phyloP scores from a whole-genome alignment of 2,888 invertebrate species.

The Phlogophora meticulosa region DNA sequence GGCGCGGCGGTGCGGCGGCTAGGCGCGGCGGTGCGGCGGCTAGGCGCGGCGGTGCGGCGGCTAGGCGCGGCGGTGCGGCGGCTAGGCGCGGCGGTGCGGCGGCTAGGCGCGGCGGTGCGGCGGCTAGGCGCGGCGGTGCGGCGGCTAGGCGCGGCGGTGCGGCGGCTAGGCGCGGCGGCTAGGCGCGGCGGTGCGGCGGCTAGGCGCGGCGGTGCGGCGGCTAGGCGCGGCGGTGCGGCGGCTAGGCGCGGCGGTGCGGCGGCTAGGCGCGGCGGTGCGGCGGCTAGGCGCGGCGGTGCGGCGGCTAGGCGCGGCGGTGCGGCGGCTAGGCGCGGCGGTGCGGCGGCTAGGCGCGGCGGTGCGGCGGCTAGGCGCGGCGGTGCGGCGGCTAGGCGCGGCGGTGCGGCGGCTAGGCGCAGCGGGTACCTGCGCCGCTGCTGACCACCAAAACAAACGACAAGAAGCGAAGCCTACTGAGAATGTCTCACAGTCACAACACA shows the following conservation, averaged over 20 bases:
- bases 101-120: not conserved
- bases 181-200: not conserved
- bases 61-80: not conserved
- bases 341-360: too few relatives aligned
- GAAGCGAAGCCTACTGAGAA: constrained; percentile 54
- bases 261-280: not conserved
- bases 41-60: not conserved
- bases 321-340: not conserved
- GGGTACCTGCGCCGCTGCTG: constrained; percentile 5
- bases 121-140: too few relatives aligned
- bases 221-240: not conserved
- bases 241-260: not conserved
- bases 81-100: not conserved
- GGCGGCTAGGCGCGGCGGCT: not conserved
- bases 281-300: not conserved
- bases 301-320: not conserved
- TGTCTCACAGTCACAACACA: constrained; percentile 47
- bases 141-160: too few relatives aligned
- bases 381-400: not conserved
- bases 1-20: not conserved
- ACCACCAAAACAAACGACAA: constrained; percentile 40
- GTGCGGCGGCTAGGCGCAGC: not conserved
- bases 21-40: not conserved
- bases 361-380: not conserved
- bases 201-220: not conserved